These are phyloP conservation scores for Dinomys branickii DNA, from an alignment of 2,113 vertebrate species.

Conservation along the genomic window DNA sequence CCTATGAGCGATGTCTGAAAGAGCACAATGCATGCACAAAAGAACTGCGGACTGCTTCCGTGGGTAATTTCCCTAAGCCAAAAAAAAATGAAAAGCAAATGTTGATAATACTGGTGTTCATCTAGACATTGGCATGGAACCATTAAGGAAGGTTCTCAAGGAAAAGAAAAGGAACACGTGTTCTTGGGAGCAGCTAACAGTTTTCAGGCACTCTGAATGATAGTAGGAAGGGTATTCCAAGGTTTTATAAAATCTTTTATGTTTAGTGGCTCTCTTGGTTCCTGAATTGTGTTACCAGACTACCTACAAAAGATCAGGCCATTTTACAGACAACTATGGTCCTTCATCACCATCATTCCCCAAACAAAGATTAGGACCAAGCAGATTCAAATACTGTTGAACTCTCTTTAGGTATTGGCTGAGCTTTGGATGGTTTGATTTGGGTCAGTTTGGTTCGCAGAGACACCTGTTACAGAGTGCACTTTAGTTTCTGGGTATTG, in stretches of 20 bases:
- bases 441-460: not conserved
- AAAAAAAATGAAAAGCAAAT: not conserved
- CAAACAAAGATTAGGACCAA: not conserved
- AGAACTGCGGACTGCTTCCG: not conserved
- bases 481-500: not conserved
- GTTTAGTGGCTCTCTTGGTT: not conserved
- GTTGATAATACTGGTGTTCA: not conserved
- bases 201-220: no score
- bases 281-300: not conserved
- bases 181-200: not conserved
- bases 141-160: not conserved
- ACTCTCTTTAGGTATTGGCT: not conserved
- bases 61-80: not conserved
- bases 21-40: not conserved
- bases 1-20: not conserved
- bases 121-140: not conserved
- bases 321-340: not conserved
- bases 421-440: not conserved
- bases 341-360: not conserved
- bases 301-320: not conserved
- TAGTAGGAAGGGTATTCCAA: not conserved
- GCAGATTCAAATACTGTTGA: no score
- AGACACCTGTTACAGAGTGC: not conserved
- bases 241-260: not conserved
- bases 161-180: not conserved